These are phyloP conservation scores for Mobula hypostoma DNA, from an alignment of 2,113 vertebrate species.

Conservation along the genomic window DNA sequence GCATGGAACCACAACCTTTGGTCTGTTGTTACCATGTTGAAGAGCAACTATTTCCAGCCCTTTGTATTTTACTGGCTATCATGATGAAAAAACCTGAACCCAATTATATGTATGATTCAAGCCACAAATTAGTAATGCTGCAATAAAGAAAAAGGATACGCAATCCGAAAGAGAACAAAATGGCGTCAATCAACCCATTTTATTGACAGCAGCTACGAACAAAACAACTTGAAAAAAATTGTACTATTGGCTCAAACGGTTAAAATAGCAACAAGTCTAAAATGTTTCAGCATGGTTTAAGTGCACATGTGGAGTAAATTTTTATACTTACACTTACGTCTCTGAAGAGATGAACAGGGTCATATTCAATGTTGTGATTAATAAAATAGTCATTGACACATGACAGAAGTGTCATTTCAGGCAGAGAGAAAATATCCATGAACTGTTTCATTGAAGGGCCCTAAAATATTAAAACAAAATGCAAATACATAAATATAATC, in stretches of 20 bases:
- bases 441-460: constrained; percentile 71
- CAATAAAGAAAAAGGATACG: neutral
- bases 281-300: neutral
- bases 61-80: neutral
- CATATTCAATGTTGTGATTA: constrained; percentile 63
- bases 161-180: neutral
- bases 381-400: constrained; percentile 71
- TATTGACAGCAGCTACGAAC: neutral
- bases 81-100: neutral
- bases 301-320: neutral
- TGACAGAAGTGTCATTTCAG: constrained; percentile 67
- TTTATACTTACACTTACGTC: constrained; percentile 62
- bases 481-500: neutral
- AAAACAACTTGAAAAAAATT: neutral
- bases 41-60: neutral
- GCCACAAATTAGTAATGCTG: neutral
- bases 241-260: neutral
- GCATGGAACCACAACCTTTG: neutral
- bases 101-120: neutral
- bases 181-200: neutral
- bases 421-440: constrained; percentile 73
- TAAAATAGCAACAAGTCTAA: neutral
- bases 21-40: neutral
- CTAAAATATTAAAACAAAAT: constrained; percentile 44
- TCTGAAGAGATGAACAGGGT: constrained; percentile 68